A percentile compares a stretch with the other conserved stretches of the same genome.
These are phyloP conservation scores for Lochmaea capreae DNA, from an alignment of 2,888 invertebrate genomes.

Conservation along the genomic window DNA sequence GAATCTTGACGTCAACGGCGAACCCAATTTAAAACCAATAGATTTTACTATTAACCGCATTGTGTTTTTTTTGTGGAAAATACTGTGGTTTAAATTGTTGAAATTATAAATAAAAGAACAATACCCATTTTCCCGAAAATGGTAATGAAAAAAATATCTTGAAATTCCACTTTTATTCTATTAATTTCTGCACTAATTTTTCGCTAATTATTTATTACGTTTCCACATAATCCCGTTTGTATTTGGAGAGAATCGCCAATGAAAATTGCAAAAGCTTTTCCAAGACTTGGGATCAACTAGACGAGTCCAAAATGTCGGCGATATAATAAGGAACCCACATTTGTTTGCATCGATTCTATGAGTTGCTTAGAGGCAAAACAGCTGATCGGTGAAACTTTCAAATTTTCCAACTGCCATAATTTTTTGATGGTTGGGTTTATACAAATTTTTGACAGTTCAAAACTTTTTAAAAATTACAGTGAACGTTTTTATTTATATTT, in stretches of 20 bases:
- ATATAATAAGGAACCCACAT: conserved; percentile 39
- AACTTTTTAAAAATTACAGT: conserved; percentile 31
- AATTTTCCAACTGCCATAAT: conserved; percentile 31
- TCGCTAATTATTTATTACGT: neutral
- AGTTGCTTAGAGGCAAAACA: conserved; percentile 39
- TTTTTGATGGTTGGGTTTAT: conserved; percentile 36
- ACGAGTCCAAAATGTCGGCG: conserved; percentile 44
- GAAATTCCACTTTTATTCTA: neutral
- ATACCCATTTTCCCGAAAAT: neutral
- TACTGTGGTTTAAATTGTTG: neutral
- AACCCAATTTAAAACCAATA: neutral
- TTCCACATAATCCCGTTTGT: conserved; percentile 9
- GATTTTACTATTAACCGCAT: neutral
- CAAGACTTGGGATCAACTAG: conserved; percentile 41
- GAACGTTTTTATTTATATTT: conserved; percentile 6
- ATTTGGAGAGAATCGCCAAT: conserved; percentile 2
- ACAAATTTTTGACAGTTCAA: conserved; percentile 38
- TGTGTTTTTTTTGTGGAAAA: neutral
- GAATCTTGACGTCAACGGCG: neutral
- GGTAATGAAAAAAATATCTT: neutral
- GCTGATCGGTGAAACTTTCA: conserved; percentile 39
- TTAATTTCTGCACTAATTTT: no score
- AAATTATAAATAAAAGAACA: neutral
- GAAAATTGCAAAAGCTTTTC: conserved; percentile 10
- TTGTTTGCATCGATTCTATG: conserved; percentile 44